Evolutionary conservation across 1,140 invertebrate species (phyloP), one percentile per base, ranked within the genome.

Genomic region (Drosophila arawakana): DNA sequence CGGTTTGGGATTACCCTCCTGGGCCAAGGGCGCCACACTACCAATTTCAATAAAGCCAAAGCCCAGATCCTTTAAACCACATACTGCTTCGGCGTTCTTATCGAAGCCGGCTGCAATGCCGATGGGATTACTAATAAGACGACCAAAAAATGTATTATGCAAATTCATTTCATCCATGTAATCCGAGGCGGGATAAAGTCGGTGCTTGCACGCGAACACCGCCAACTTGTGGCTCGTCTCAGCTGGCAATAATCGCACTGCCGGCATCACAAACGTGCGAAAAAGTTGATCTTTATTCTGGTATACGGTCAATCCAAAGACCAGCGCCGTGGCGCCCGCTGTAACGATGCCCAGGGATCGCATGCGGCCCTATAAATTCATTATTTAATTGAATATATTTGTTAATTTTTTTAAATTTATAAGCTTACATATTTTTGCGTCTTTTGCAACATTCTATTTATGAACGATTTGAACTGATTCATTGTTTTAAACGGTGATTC

Each of bases 101-200:
- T 99, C 99, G 94, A 99, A 99, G 3, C 99, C 99, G 72, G 99
- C 99, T 52, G 98, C 98, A 79, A 99, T 95, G 35, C 99, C 99
- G 82, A 99, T 90, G 1, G 98, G 98, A 94, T 98, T 99, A 68
- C 93, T 93, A 54, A 99, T 95, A 13, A 96, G 85, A 69, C 95
- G 92, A 25, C 94, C 94, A 88, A 97, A 96, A 35, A 99, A 93
- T 50, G 93, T 94, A 0, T 95, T 95, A 90, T 94, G 94, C 95
- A 97, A 93, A 63, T 93, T 92, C 6, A 93, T 61, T 6, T 95
- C 93, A 92, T 97, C 96, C 44, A 93, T 78, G 63, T 92, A 93
- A 25, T 83, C 92, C 69, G 94, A 94, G 60, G 89, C 92, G 15
- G 95, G 95, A 50, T 96, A 93, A 1, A 98, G 54, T 35, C 95